A percentile compares a stretch with the other conserved stretches of the same genome.
Conservation (phyloP, 2,797 vertebrate species). For the Sebastes elongatus region DNA sequence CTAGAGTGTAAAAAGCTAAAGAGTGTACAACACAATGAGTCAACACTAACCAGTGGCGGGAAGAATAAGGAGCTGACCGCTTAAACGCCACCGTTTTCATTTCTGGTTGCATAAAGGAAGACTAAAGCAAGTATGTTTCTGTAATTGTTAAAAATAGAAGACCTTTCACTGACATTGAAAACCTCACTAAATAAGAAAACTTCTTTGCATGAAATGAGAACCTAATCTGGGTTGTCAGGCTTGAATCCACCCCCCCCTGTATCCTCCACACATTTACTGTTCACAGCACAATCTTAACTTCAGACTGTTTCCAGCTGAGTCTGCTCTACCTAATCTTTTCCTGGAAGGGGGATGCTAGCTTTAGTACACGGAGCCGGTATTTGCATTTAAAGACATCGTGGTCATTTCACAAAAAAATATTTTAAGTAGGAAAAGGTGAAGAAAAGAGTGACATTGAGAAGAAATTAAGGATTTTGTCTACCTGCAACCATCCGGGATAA, state of each 20-base stretch:
- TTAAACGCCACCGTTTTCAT: background rate
- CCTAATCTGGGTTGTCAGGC: conserved; percentile 10
- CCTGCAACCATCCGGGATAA: background rate
- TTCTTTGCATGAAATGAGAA: background rate
- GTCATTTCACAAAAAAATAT: background rate
- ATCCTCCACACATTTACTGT: background rate
- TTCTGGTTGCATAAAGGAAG: background rate
- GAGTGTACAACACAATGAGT: background rate
- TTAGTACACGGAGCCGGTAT: background rate
- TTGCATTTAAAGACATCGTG: conserved; percentile 6
- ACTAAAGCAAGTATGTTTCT: background rate
- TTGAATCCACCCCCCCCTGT: background rate
- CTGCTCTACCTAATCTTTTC: background rate
- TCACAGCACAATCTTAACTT: conserved; percentile 2
- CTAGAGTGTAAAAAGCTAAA: background rate
- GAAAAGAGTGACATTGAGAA: background rate
- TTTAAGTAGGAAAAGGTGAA: background rate
- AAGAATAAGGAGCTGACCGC: background rate
- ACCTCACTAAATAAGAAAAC: background rate
- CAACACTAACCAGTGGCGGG: background rate
- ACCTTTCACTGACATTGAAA: conserved; percentile 1
- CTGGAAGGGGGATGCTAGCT: background rate
- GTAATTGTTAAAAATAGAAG: conserved; percentile 5
- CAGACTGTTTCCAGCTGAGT: conserved; percentile 5
- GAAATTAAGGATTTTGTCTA: background rate